These are phyloP conservation scores for Vidua chalybeata DNA, from an alignment of 2,113 vertebrate species.

Conservation along the genomic window DNA sequence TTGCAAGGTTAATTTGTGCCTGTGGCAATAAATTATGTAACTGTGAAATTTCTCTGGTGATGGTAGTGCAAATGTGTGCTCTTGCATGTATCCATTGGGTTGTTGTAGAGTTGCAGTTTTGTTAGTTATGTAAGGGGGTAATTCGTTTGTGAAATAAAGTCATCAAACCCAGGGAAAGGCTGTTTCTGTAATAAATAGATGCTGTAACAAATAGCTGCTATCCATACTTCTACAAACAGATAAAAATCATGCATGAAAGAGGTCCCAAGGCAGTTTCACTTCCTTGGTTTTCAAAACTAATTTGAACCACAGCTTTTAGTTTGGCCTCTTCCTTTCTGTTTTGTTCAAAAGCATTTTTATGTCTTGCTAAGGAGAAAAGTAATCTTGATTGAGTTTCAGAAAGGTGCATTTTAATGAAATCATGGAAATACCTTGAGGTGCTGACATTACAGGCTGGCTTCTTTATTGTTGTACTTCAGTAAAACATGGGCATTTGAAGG, in stretches of 20 bases:
- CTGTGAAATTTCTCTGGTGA: not conserved
- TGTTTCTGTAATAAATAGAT: not conserved
- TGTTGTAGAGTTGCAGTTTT: not conserved
- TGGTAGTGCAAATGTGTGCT: not conserved
- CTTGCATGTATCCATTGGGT: not conserved
- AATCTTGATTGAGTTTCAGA: not conserved
- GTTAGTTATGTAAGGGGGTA: not conserved
- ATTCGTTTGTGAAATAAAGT: not conserved
- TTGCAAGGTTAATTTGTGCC: not conserved
- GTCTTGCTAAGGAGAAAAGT: not conserved
- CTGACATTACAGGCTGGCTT: not conserved
- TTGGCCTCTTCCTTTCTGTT: not conserved
- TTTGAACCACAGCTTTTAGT: not conserved
- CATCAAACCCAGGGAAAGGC: not conserved
- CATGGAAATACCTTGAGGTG: not conserved
- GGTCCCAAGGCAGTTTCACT: not conserved
- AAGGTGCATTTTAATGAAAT: conserved; percentile 20
- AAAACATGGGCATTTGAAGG: not conserved
- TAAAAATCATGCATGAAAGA: not conserved
- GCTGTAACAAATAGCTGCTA: not conserved
- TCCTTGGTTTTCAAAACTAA: conserved; percentile 12
- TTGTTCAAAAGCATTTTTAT: not conserved
- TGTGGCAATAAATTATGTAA: accelerated
- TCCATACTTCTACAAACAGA: not conserved
- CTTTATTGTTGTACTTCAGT: not conserved